Conservation (phyloP, 2,888 invertebrate species). For the Campaea margaritaria region DNA sequence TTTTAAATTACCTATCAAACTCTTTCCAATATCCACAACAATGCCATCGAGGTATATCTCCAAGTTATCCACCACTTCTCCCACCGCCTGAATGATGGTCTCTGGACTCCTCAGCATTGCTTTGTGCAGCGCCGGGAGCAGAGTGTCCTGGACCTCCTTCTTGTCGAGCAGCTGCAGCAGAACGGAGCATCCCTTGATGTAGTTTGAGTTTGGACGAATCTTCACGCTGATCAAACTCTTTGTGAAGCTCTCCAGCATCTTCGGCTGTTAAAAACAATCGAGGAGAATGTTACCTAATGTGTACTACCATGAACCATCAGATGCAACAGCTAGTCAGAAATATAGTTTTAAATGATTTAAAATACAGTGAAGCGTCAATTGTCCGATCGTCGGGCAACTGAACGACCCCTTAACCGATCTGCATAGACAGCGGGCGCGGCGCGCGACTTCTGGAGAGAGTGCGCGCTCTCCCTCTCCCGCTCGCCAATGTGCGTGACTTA, state of each 20-base stretch:
- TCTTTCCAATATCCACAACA: constrained; percentile 92
- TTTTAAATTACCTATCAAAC: constrained; percentile 91
- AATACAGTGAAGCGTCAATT: no score
- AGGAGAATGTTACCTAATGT: no score
- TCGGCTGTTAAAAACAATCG: constrained; percentile 70
- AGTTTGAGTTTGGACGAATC: constrained; percentile 88
- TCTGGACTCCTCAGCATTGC: constrained; percentile 97
- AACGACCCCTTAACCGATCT: no score
- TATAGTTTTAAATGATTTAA: no score
- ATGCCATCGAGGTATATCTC: constrained; percentile 91
- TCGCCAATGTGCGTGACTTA: no score
- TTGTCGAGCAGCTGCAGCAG: constrained; percentile 87
- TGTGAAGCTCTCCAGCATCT: constrained; percentile 88
- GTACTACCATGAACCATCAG: no score
- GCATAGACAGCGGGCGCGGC: no score
- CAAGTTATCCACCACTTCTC: constrained; percentile 89
- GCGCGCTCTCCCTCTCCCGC: no score
- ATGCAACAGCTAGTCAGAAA: no score
- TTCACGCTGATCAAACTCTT: constrained; percentile 92
- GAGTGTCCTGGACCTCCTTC: constrained; percentile 88
- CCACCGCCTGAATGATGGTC: constrained; percentile 92
- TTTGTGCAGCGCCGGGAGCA: constrained; percentile 95
- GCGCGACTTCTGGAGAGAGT: no score
- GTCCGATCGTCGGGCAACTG: no score
- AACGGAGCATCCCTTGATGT: constrained; percentile 88